A percentile compares a stretch with the other conserved stretches of the same genome.
These are phyloP conservation scores for Folsomia candida DNA, from an alignment of 2,888 invertebrate species.

Conservation along the genomic window DNA sequence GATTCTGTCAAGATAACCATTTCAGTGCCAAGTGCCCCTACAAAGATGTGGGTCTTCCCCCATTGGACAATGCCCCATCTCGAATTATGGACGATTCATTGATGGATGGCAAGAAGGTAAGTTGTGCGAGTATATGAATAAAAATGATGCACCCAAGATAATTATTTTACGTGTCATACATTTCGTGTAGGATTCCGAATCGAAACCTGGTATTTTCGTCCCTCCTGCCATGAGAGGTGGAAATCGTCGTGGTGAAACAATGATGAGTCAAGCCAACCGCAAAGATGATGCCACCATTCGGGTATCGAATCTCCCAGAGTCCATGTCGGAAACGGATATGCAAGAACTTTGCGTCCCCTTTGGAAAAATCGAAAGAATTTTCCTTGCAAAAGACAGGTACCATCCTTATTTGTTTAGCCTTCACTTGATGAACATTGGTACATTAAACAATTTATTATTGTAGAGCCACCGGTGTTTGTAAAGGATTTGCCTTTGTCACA, in stretches of 20 bases:
- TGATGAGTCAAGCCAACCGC: slow-evolving; percentile 58
- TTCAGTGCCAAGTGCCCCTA: slow-evolving; percentile 98
- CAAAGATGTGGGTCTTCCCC: slow-evolving; percentile 73
- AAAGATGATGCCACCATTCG: slow-evolving; percentile 90
- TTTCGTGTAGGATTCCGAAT: slow-evolving; percentile 45
- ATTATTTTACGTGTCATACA: not conserved
- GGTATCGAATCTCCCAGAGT: slow-evolving; percentile 95
- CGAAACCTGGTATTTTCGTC: slow-evolving; percentile 60
- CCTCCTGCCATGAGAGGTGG: slow-evolving; percentile 84
- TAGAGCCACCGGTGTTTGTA: slow-evolving; percentile 77
- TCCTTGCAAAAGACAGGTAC: slow-evolving; percentile 80
- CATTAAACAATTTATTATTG: not conserved
- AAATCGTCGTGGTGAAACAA: slow-evolving; percentile 66
- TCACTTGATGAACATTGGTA: not conserved
- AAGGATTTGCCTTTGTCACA: slow-evolving; percentile 98
- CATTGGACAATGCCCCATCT: not conserved
- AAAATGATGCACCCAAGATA: not conserved
- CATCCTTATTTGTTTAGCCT: not conserved
- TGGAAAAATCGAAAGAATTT: slow-evolving; percentile 89
- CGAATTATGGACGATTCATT: slow-evolving; percentile 1
- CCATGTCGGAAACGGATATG: slow-evolving; percentile 86
- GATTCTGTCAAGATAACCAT: slow-evolving; percentile 92
- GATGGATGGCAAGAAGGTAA: slow-evolving; percentile 8
- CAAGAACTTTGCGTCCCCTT: slow-evolving; percentile 93
- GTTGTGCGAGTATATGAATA: not conserved